Percentiles rank a stretch among this genome's conserved stretches.
phyloP scores from a whole-genome alignment of 2,113 vertebrate genomes.

The Girardinichthys multiradiatus region DNA sequence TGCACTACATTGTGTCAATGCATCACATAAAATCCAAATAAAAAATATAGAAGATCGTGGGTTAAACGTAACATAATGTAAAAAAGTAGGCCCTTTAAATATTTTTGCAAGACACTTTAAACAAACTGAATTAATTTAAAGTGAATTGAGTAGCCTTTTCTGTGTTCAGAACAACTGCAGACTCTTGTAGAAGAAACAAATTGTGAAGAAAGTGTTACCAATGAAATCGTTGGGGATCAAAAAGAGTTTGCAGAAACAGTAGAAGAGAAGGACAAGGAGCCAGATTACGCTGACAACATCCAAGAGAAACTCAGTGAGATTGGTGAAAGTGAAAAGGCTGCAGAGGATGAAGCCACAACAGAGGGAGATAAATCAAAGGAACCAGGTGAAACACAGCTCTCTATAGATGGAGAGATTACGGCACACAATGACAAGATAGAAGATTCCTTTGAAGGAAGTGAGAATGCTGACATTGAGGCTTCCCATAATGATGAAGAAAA shows the following conservation, averaged over 20 bases:
- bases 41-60: background rate
- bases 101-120: background rate
- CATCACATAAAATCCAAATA: background rate
- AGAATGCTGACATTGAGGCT: conserved; percentile 1
- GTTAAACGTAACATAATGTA: background rate
- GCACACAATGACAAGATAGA: conserved; percentile 20
- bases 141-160: conserved; percentile 14
- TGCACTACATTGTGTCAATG: too few species aligned
- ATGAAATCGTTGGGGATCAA: background rate
- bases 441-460: conserved; percentile 22
- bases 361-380: conserved; percentile 39
- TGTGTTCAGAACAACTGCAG: conserved; percentile 28
- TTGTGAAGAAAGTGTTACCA: conserved; percentile 28
- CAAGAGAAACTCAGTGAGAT: conserved; percentile 13
- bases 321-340: conserved; percentile 21
- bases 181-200: conserved; percentile 14
- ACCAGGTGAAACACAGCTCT: background rate
- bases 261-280: background rate
- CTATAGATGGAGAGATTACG: conserved; percentile 9
- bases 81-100: background rate
- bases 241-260: conserved; percentile 29
- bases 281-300: background rate
- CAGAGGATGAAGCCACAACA: conserved; percentile 11
- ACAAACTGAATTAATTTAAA: background rate
- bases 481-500: conserved; percentile 17